Base-by-base conservation (phyloP, 2,797 vertebrate species). In the Corythornis leucogaster region DNA sequence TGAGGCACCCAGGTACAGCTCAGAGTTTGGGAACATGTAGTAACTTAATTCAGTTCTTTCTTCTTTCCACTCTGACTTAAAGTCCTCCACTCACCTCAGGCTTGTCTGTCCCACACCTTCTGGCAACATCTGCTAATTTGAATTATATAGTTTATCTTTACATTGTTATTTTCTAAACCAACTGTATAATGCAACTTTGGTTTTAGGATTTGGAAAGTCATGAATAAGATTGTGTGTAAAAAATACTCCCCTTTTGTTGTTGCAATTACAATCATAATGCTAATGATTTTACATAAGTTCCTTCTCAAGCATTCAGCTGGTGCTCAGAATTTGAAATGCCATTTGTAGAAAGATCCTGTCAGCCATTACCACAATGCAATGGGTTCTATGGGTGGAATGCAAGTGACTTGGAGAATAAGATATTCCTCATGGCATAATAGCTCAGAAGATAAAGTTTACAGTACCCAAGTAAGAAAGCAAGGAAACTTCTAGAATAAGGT, bases 1-100 rank as follows among this genome's bases (percentile, higher is more conserved):
- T 98, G 76, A 98, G 98, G 83, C 97, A 98, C 74, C 98, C 98
- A 97, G 98, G 99, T 99, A 97, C 82, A 93, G 16, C 67, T 38
- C 77, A 51, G 42, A 74, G 12, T 6, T 24, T 61, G 35, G 45
- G n/a, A 89, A 64, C 9, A 6, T 58, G 48, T 13, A 21, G 19
- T 15, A 62, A 59, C 20, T 55, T 67, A 31, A 33, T 35, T 61
- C 3, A 8, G 22, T 38, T 85, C 55, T 53, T 64, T 40, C 46
- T 68, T 48, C n/a, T 61, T 48, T 68, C 28, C 9, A 64, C 12
- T 28, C 38, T 33, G 28, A 46, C 20, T 78, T 46, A 21, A 43
- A 66, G 26, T 80, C 25, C 8, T 10, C 4, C 12, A 11, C 11
- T 66, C 15, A 25, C 35, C 5, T 86, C 59, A 33, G 77, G 40